Evolutionary conservation across 2,888 invertebrate genomes (phyloP), one percentile per base, ranked within the genome.

Genomic region (Thyatira batis): DNA sequence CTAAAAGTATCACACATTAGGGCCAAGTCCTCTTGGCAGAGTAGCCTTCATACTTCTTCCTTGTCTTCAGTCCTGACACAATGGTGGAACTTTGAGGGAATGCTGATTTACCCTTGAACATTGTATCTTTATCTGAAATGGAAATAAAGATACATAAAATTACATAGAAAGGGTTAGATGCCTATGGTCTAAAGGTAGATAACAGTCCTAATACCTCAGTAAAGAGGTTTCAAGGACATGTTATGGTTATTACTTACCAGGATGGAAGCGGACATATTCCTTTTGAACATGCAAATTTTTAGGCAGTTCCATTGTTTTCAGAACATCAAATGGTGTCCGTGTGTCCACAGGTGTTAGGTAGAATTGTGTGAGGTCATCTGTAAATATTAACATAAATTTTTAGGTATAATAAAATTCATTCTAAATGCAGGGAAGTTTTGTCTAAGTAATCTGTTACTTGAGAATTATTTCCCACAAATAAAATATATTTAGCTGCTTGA

Each of bases 31-130:
- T 88, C 69, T 94, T 94, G 10, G 95, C 95, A 55, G 83, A 84
- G 75, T 94, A 94, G 0, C 96, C 96, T 62, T 93, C 93, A 82
- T 97, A 98, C 84, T 97, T 98, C 74, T 95, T 95, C 66, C 94
- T 95, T 65, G 95, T 93, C 78, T 96, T 97, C 2, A 98, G 80
- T 27, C 98, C 97, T 0, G 96, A 94, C 0, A 98, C 97, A 52
- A 97, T 85, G 0, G 97, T 97, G 1, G 97, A 97, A 73, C 95
- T 95, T 73, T 95, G 94, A 0, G 98, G 97, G 81, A 95, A 98
- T 0, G 97, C 98, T 23, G 96, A 95, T 66, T 94, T 82, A 8
- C 98, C 98, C 61, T 93, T 82, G 61, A 89, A 91, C 45, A 88
- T 21, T 3, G 85, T 82, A 53, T 90, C 92, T 73, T 80, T 91